A percentile compares a stretch with the other conserved stretches of the same genome.
These are phyloP conservation scores for Baronia brevicornis DNA, from an alignment of 2,888 invertebrate genomes.

Conservation along the genomic window DNA sequence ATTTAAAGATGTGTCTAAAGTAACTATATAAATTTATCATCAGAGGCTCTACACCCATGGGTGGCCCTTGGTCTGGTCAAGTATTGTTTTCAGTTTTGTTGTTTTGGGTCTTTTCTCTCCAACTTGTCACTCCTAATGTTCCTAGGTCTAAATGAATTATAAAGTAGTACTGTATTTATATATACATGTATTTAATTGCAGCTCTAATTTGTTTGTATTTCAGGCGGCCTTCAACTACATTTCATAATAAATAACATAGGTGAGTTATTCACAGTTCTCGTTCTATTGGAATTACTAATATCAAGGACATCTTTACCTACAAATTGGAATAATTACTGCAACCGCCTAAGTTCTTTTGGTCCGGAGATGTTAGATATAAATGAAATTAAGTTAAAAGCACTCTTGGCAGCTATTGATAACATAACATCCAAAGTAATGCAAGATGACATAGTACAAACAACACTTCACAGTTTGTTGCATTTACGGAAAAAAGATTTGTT, in stretches of 20 bases:
- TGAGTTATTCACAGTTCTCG: conserved; percentile 79
- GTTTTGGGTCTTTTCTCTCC: too few species aligned
- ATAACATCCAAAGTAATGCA: conserved; percentile 80
- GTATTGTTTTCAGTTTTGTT: too few species aligned
- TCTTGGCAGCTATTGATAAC: conserved; percentile 82
- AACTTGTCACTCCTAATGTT: too few species aligned
- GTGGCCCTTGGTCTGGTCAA: too few species aligned
- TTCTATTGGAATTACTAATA: conserved; percentile 79
- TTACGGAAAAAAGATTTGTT: conserved; percentile 57
- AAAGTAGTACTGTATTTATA: not conserved
- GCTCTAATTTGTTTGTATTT: conserved; percentile 22
- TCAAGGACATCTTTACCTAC: conserved; percentile 46
- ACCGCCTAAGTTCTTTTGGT: conserved; percentile 82
- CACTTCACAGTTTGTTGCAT: conserved; percentile 55
- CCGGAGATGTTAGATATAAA: conserved; percentile 76
- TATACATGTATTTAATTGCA: not conserved
- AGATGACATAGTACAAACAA: conserved; percentile 81
- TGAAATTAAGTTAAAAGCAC: conserved; percentile 77
- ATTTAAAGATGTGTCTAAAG: too few species aligned
- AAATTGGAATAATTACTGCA: conserved; percentile 87
- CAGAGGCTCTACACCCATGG: too few species aligned
- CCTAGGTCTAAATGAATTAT: too few species aligned
- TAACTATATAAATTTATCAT: too few species aligned
- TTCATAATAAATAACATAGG: conserved; percentile 75
- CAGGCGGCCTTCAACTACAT: conserved; percentile 65